Evolutionary conservation across 2,888 invertebrate genomes (phyloP).

Genomic region (Daptonema setosum): DNA sequence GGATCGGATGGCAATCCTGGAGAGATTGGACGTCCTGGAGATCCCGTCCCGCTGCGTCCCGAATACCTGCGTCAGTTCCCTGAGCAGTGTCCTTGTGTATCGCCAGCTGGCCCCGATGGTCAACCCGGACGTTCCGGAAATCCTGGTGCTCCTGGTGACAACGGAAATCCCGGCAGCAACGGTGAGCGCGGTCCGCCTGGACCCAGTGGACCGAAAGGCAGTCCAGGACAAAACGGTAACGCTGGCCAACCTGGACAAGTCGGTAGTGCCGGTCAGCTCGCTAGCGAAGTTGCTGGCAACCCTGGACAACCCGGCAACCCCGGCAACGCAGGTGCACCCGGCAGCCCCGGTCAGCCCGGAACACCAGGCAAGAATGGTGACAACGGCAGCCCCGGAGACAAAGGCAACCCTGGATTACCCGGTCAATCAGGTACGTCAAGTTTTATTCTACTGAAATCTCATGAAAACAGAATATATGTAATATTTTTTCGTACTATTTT

Average conservation of each 20-base stretch:
- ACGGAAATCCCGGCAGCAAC: background rate
- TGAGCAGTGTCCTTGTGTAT: background rate
- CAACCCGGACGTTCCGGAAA: background rate
- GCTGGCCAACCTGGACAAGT: conserved; percentile 10
- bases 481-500: no score
- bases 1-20: conserved; percentile 11
- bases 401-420: background rate
- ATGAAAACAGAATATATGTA: no score
- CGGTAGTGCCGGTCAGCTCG: conserved; percentile 5
- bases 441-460: background rate
- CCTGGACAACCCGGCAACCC: conserved; percentile 13
- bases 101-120: background rate
- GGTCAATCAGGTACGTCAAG: background rate
- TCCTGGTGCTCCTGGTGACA: background rate
- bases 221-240: conserved; percentile 16
- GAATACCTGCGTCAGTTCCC: background rate
- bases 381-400: background rate
- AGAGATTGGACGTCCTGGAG: background rate
- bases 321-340: conserved; percentile 5
- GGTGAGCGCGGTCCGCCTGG: background rate
- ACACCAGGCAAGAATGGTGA: background rate
- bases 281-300: conserved; percentile 1
- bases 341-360: conserved; percentile 2
- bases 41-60: background rate
- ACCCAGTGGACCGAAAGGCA: conserved; percentile 19